These are phyloP conservation scores for Drosophila lowei DNA, from an alignment of 1,140 invertebrate species.

Conservation along the genomic window DNA sequence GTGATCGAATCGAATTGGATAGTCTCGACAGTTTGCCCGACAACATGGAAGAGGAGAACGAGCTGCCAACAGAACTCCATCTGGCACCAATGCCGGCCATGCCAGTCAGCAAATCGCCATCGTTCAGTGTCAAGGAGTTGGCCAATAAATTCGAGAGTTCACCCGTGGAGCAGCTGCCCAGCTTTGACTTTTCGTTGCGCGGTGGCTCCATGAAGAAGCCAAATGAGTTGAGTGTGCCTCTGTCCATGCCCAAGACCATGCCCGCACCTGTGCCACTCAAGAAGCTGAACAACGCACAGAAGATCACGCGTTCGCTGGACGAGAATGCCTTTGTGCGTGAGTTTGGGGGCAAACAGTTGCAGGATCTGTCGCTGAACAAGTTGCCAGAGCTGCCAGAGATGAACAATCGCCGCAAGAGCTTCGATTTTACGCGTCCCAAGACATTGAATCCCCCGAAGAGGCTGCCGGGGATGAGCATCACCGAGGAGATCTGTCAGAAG, in stretches of 20 bases:
- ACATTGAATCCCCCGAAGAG: slow-evolving; percentile 84
- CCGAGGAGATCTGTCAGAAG: slow-evolving; percentile 77
- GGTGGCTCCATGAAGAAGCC: slow-evolving; percentile 68
- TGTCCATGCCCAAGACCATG: slow-evolving; percentile 33
- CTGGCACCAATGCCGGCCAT: neutral
- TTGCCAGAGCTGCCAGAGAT: slow-evolving; percentile 68
- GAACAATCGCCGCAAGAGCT: slow-evolving; percentile 82
- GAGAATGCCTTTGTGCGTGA: slow-evolving; percentile 88
- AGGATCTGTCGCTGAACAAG: slow-evolving; percentile 76
- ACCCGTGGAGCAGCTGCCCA: slow-evolving; percentile 82
- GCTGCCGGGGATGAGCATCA: slow-evolving; percentile 84
- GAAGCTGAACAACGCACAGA: slow-evolving; percentile 85
- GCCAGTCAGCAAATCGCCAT: slow-evolving; percentile 66
- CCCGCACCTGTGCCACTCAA: slow-evolving; percentile 66
- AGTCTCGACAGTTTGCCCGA: slow-evolving; percentile 79
- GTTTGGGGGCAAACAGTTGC: slow-evolving; percentile 84
- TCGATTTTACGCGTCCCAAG: slow-evolving; percentile 84
- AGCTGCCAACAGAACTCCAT: no score
- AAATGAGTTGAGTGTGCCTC: slow-evolving; percentile 55
- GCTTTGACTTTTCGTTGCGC: slow-evolving; percentile 74
- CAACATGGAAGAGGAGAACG: slow-evolving; percentile 39
- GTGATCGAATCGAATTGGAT: slow-evolving; percentile 72
- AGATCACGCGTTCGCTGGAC: slow-evolving; percentile 88
- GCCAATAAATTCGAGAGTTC: slow-evolving; percentile 85
- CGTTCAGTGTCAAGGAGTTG: slow-evolving; percentile 85